Conservation (phyloP, 2,797 vertebrate genomes). For the Danio tinwini region DNA sequence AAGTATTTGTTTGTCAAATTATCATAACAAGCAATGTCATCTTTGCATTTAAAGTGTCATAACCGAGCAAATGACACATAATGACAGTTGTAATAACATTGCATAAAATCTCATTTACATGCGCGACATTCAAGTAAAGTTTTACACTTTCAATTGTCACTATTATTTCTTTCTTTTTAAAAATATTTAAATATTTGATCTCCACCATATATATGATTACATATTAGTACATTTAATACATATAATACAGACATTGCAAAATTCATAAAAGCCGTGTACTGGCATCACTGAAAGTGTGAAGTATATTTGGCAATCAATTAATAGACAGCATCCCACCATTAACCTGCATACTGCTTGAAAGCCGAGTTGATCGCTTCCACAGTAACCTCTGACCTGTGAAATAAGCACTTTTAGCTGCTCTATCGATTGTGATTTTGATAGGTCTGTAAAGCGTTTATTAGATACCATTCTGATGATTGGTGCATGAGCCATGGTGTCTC, state of each 20-base stretch:
- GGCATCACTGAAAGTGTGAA: not conserved
- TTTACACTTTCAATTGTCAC: too few species aligned
- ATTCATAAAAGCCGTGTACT: not conserved
- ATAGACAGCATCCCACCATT: not conserved
- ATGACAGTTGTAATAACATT: too few species aligned
- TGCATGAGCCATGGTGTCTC: slow-evolving; percentile 16
- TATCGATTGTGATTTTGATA: slow-evolving; percentile 45
- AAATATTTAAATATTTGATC: too few species aligned
- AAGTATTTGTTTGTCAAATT: too few species aligned
- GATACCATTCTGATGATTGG: slow-evolving; percentile 35
- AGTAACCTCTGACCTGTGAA: slow-evolving; percentile 53
- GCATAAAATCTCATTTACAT: too few species aligned
- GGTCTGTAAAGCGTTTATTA: slow-evolving; percentile 49
- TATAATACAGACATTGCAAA: not conserved
- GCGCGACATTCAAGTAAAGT: too few species aligned
- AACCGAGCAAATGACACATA: too few species aligned
- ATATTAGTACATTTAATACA: too few species aligned
- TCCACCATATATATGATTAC: too few species aligned
- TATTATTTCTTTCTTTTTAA: too few species aligned
- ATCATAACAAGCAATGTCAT: too few species aligned
- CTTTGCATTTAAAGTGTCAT: too few species aligned
- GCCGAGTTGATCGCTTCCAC: slow-evolving; percentile 5
- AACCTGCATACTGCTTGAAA: slow-evolving; percentile 20
- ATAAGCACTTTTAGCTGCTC: slow-evolving; percentile 12
- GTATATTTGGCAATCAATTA: not conserved